Evolutionary conservation across 2,888 invertebrate species (phyloP), one percentile per base, ranked within the genome.

Genomic region (Sphinx pinastri): DNA sequence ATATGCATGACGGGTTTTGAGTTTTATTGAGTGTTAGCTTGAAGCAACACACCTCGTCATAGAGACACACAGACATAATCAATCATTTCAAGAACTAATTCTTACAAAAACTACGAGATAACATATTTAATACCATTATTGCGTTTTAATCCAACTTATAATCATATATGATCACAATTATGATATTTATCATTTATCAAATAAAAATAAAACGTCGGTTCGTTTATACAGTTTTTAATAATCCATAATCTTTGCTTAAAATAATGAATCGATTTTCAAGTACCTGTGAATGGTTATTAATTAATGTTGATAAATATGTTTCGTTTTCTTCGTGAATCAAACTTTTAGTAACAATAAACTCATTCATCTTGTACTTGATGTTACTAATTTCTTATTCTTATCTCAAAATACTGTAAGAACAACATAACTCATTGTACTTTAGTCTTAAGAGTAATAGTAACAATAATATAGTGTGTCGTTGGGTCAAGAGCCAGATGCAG

Each of bases 51-150:
- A 55, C 54, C 54, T 55, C 19, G 57, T 19, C 25, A 25, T 25
- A 25, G 14, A 11, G 12, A 47, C 45, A 47, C 10, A 63, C 12
- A 45, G 25, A 25, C 4, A 5, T 49, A 60, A 45, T 60, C 63
- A 47, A 63, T 49, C 49, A 63, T 47, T 60, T 2, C 5, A 11
- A 49, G 47, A 6, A 49, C 47, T 49, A 63, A 63, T 63, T 63
- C 63, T 13, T 63, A 49, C 13, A 12, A 63, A 47, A 63, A 63
- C 12, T 12, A 60, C 45, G 12, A 19, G 63, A 63, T 63, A 63
- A 13, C 19, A 5, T 63, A 60, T 60, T 55, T 55, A 47, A 63
- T 63, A 16, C 11, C 16, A 49, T 63, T 47, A 63, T 63, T 47
- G 12, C 16, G 12, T 47, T 63, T 49, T 63, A 49, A 63, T 63